Evolutionary conservation across 1,140 invertebrate species (phyloP), one percentile per base, ranked within the genome.

Genomic region (Piezodorus guildinii): DNA sequence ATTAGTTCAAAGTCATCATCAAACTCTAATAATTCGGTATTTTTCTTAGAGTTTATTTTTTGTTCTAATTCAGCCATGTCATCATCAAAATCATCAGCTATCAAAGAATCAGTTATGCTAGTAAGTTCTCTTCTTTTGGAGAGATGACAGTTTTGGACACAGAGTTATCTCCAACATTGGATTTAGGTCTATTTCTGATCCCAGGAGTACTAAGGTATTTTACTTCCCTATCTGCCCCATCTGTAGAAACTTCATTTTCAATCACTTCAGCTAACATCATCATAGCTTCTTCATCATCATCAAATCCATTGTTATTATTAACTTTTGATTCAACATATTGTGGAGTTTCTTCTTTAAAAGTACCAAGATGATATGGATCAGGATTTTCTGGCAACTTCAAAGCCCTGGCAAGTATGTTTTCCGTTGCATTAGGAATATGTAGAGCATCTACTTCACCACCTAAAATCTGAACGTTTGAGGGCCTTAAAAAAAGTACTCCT

Each of bases 371-470:
- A 39, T 23, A 64, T 6, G 62, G 62, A 62, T 67, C 59, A 19
- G 62, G 62, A 46, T 67, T 67, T 62, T 67, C 58, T 16, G 46
- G 59, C 10, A 72, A 74, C 76, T 75, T 81, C 78, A 86, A 68
- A 51, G 75, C 75, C 74, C 77, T 75, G 8, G 82, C 78, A 23
- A 88, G 71, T 25, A 85, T 68, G 71, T 83, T 84, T 72, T 83
- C 79, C 15, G 77, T 71, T 10, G 80, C 79, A 75, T 86, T 84
- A 19, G 71, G 60, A 30, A 82, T 76, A 25, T 80, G 68, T 21
- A 87, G 67, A 65, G 74, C 74, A 43, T 86, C 85, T 1, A 90
- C 85, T 76, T 90, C 85, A 19, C 90, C 90, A 1, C 87, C 88
- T 2, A 90, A 70, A 52, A 88, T 71, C 63, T 78, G 77, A 12